Conservation (phyloP, 2,113 vertebrate genomes). For the Cettia cetti region DNA sequence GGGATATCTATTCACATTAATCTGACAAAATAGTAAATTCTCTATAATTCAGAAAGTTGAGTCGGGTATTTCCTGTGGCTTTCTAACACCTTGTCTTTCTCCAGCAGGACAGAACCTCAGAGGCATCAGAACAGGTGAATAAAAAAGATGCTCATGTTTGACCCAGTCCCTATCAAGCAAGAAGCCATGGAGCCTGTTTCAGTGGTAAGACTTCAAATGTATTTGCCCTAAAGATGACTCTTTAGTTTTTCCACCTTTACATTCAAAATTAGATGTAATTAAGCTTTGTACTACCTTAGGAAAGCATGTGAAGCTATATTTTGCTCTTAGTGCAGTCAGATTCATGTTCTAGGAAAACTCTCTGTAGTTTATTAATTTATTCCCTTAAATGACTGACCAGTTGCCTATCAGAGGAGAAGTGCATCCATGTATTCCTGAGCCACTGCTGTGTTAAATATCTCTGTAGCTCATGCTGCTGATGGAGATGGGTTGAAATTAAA, state of each 20-base stretch:
- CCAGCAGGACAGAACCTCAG: conserved; percentile 37
- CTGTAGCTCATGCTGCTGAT: background rate
- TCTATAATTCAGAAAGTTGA: background rate
- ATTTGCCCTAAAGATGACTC: background rate
- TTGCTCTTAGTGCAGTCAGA: background rate
- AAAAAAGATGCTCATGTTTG: conserved; percentile 96
- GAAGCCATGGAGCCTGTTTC: conserved; percentile 87
- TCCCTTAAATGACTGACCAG: background rate
- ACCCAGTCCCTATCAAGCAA: conserved; percentile 90
- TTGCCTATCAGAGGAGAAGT: background rate
- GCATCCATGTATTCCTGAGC: background rate
- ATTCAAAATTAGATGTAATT: background rate
- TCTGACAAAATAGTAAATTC: background rate
- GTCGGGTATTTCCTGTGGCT: background rate
- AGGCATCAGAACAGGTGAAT: conserved; percentile 33
- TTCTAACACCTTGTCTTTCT: background rate
- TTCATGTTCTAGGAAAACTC: background rate
- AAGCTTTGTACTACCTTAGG: background rate
- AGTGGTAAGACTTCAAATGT: conserved; percentile 76
- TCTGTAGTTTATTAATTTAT: background rate
- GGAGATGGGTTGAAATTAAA: background rate
- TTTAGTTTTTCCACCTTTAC: background rate
- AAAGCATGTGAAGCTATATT: background rate
- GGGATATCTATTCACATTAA: background rate
- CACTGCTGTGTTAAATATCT: background rate